These are phyloP conservation scores for Lucilia cuprina DNA, from an alignment of 1,140 invertebrate genomes.

Conservation along the genomic window DNA sequence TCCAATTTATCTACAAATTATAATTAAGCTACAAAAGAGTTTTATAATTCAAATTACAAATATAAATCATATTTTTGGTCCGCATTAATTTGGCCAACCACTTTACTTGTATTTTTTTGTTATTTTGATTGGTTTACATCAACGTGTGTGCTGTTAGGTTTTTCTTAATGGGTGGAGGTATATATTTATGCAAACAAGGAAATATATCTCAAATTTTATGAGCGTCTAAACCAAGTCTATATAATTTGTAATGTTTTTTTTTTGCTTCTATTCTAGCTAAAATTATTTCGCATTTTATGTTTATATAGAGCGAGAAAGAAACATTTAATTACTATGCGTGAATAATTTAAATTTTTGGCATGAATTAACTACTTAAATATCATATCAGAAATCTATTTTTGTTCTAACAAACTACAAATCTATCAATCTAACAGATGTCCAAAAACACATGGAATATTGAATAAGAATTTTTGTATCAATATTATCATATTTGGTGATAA, in stretches of 20 bases:
- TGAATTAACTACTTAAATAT: not conserved
- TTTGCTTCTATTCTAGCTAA: no score
- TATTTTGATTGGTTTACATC: no score
- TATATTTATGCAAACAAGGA: not conserved
- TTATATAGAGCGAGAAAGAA: not conserved
- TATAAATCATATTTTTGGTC: no score
- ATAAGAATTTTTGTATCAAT: not conserved
- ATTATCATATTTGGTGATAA: not conserved
- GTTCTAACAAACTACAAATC: not conserved
- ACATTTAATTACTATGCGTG: not conserved
- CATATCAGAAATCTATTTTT: not conserved
- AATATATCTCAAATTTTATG: slow-evolving; percentile 3
- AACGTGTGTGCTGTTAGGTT: no score
- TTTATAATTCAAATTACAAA: no score
- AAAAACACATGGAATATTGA: not conserved
- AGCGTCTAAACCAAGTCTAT: not conserved
- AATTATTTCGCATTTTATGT: not conserved
- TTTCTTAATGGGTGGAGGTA: no score
- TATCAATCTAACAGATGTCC: not conserved
- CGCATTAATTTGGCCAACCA: not conserved
- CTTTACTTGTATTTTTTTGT: not conserved
- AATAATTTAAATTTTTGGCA: not conserved
- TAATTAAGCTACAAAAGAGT: no score
- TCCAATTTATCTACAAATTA: no score
- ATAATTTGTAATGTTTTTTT: no score